Conservation (phyloP, 2,888 invertebrate genomes). For the Drosophila mimetica region DNA sequence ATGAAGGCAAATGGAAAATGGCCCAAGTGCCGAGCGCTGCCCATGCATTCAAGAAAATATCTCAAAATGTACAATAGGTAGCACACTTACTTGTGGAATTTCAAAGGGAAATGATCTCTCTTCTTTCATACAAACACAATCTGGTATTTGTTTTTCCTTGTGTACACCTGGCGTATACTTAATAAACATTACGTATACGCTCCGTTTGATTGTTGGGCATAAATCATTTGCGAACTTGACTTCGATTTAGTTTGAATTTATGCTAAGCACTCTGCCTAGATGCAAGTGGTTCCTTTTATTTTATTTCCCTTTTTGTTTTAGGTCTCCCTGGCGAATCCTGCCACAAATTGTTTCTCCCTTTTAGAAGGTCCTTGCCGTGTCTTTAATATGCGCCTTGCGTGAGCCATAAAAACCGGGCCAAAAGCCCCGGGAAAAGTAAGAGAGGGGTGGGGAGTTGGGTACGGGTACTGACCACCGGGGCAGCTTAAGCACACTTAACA, state of each 20-base stretch:
- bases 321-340: not conserved
- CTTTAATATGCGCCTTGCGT: slow-evolving; percentile 73
- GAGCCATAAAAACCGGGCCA: slow-evolving; percentile 41
- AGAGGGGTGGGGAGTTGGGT: not conserved
- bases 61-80: not conserved
- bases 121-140: not conserved
- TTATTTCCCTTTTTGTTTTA: not conserved
- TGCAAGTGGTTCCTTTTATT: slow-evolving; percentile 9
- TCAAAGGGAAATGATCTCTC: too few relatives aligned
- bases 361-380: slow-evolving; percentile 15
- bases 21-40: not conserved
- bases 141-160: not conserved
- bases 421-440: not conserved
- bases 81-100: too few relatives aligned
- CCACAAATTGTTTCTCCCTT: not conserved
- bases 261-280: slow-evolving; percentile 13
- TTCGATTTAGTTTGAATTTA: slow-evolving; percentile 38
- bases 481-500: slow-evolving; percentile 70
- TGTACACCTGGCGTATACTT: slow-evolving; percentile 7
- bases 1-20: not conserved
- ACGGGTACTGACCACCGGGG: slow-evolving; percentile 40
- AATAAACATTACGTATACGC: slow-evolving; percentile 16
- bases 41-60: slow-evolving; percentile 7
- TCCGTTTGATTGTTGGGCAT: not conserved
- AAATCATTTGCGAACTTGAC: not conserved